phyloP scores from a whole-genome alignment of 2,797 vertebrate genomes.

The Rhyacichthys aspro region DNA sequence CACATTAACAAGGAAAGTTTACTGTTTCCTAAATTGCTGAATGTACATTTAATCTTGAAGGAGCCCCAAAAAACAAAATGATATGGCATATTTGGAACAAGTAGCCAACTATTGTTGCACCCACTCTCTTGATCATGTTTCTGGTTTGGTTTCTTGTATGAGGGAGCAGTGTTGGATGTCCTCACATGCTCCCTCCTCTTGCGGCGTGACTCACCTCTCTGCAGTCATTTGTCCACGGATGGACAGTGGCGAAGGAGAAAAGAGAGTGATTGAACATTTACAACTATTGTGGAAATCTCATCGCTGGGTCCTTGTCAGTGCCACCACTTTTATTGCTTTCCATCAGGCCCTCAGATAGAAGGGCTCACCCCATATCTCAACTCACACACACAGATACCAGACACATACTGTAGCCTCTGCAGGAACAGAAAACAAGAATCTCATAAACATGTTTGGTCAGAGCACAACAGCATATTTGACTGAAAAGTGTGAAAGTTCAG shows the following conservation, averaged over 20 bases:
- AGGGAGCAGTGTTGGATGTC: not conserved
- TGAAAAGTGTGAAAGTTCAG: not conserved
- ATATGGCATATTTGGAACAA: too few relatives aligned
- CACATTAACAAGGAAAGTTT: too few relatives aligned
- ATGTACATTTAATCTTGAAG: too few relatives aligned
- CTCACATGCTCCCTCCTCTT: not conserved
- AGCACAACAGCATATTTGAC: not conserved
- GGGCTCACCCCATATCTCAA: conserved; percentile 69
- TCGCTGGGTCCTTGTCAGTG: conserved; percentile 57
- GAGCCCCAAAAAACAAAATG: too few relatives aligned
- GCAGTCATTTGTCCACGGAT: conserved; percentile 17
- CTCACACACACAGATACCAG: conserved; percentile 10
- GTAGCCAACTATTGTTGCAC: too few relatives aligned
- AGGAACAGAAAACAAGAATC: too few relatives aligned
- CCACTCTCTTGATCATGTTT: not conserved
- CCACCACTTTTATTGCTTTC: conserved; percentile 77
- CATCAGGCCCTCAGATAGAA: conserved; percentile 66
- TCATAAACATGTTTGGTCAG: too few relatives aligned
- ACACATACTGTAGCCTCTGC: too few relatives aligned
- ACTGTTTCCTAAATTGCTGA: too few relatives aligned
- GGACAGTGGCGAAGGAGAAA: conserved; percentile 35
- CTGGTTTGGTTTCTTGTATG: not conserved
- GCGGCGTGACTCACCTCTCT: not conserved
- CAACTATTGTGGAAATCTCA: conserved; percentile 72
- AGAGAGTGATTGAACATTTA: conserved; percentile 73